A percentile compares a stretch with the other conserved stretches of the same genome.
Conservation (phyloP, 2,888 invertebrate genomes). For the Caenorhabditis imperialis region DNA sequence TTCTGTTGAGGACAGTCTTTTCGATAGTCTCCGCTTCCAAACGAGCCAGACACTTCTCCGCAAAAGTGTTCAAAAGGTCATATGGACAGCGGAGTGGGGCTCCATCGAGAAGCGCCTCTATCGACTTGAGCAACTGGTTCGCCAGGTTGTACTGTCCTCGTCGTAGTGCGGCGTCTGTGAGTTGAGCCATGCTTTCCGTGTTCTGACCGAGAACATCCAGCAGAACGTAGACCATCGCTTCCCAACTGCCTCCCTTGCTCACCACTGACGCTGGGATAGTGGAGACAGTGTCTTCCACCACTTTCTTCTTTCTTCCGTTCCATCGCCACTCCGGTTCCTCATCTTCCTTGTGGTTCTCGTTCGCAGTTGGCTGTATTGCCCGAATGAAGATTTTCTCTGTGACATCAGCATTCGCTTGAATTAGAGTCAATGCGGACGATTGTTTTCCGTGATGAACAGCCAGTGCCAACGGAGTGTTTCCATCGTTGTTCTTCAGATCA, state of each 20-base stretch:
- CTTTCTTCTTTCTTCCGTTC: conserved; percentile 44
- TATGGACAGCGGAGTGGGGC: conserved; percentile 31
- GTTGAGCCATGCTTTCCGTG: conserved; percentile 44
- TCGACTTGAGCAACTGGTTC: conserved; percentile 59
- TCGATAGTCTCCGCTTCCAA: conserved; percentile 47
- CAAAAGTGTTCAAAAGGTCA: conserved; percentile 52
- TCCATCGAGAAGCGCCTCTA: conserved; percentile 55
- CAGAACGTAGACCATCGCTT: conserved; percentile 79
- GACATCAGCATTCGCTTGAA: conserved; percentile 65
- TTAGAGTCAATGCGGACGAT: conserved; percentile 76
- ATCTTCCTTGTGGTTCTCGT: not conserved
- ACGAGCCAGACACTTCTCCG: conserved; percentile 34
- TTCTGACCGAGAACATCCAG: conserved; percentile 78
- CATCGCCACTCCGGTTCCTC: conserved; percentile 41
- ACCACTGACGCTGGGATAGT: conserved; percentile 57
- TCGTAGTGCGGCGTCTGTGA: conserved; percentile 52
- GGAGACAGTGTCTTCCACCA: conserved; percentile 18
- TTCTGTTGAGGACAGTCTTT: conserved; percentile 34
- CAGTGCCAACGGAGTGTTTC: conserved; percentile 71
- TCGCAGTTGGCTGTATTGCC: conserved; percentile 6
- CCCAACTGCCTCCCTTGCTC: conserved; percentile 59
- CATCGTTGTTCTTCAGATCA: conserved; percentile 49
- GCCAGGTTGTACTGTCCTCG: conserved; percentile 58
- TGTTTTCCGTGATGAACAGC: conserved; percentile 73
- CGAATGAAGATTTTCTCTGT: conserved; percentile 44